These are phyloP conservation scores for Stylophora pistillata DNA, from an alignment of 64 coral and sea anemone species.

Conservation along the genomic window DNA sequence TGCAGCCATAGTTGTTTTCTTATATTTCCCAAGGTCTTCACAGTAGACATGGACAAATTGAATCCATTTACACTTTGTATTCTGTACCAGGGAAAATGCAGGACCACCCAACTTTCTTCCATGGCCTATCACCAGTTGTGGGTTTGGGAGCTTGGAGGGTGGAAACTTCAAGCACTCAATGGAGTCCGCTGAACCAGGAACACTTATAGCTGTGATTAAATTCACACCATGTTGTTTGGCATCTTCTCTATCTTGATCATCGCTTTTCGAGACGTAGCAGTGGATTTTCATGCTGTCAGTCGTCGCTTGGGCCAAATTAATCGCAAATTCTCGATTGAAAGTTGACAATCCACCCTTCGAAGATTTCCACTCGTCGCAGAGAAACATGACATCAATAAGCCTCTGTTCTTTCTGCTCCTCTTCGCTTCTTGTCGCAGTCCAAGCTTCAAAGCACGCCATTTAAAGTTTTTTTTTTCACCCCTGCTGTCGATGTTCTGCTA, in stretches of 20 bases:
- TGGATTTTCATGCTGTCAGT: neutral
- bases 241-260: neutral
- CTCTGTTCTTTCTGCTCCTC: too few relatives aligned
- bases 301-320: neutral
- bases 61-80: constrained; percentile 24
- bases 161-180: neutral
- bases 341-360: constrained; percentile 36
- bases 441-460: too few relatives aligned
- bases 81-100: neutral
- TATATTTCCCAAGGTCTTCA: too few relatives aligned
- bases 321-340: constrained; percentile 17
- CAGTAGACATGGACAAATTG: constrained; percentile 34
- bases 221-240: neutral
- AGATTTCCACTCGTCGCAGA: constrained; percentile 34
- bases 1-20: too few relatives aligned
- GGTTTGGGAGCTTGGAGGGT: neutral
- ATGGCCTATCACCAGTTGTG: constrained; percentile 36
- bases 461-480: too few relatives aligned
- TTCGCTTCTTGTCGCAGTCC: too few relatives aligned
- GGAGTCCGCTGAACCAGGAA: neutral
- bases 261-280: constrained; percentile 33
- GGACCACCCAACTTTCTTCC: constrained; percentile 35
- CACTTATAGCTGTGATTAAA: constrained; percentile 2
- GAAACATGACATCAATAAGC: neutral
- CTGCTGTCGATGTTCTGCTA: too few relatives aligned